A percentile compares a stretch with the other conserved stretches of the same genome.
These are phyloP conservation scores for Torymus auratus DNA, from an alignment of 2,888 invertebrate species.

Conservation along the genomic window DNA sequence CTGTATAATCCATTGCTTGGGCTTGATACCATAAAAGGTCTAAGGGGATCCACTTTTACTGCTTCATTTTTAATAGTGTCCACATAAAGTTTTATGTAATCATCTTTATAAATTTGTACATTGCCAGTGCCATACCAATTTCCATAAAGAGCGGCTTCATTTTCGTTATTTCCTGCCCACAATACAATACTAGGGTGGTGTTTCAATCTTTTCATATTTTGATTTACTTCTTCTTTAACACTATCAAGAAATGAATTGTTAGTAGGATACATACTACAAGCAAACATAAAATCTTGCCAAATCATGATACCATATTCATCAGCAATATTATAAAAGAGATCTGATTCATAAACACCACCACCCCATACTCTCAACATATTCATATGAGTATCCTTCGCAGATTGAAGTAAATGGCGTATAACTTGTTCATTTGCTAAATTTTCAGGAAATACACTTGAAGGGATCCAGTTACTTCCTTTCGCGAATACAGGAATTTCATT, in stretches of 20 bases:
- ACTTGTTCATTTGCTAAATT: slow-evolving; percentile 78
- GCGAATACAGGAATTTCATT: slow-evolving; percentile 93
- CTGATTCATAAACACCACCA: slow-evolving; percentile 96
- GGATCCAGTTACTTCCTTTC: slow-evolving; percentile 97
- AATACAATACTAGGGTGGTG: slow-evolving; percentile 91
- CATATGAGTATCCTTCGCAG: slow-evolving; percentile 89
- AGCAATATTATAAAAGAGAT: slow-evolving; percentile 91
- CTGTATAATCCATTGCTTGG: slow-evolving; percentile 91
- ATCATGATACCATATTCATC: slow-evolving; percentile 94
- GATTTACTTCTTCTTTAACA: slow-evolving; percentile 86
- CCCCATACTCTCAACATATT: slow-evolving; percentile 99
- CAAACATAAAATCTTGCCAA: slow-evolving; percentile 99
- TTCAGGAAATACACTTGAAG: slow-evolving; percentile 90
- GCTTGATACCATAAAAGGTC: slow-evolving; percentile 90
- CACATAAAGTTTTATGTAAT: slow-evolving; percentile 91
- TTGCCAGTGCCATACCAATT: slow-evolving; percentile 84
- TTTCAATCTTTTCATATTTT: slow-evolving; percentile 89
- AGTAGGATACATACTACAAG: slow-evolving; percentile 95
- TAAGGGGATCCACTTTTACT: slow-evolving; percentile 80
- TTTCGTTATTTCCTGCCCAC: slow-evolving; percentile 98
- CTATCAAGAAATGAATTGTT: slow-evolving; percentile 83
- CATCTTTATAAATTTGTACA: slow-evolving; percentile 81
- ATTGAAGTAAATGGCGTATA: slow-evolving; percentile 82
- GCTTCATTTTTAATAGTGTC: slow-evolving; percentile 85
- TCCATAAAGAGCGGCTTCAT: slow-evolving; percentile 90